Evolutionary conservation across 2,888 invertebrate genomes (phyloP), one percentile per base, ranked within the genome.

Genomic region (Frankliniella intonsa): DNA sequence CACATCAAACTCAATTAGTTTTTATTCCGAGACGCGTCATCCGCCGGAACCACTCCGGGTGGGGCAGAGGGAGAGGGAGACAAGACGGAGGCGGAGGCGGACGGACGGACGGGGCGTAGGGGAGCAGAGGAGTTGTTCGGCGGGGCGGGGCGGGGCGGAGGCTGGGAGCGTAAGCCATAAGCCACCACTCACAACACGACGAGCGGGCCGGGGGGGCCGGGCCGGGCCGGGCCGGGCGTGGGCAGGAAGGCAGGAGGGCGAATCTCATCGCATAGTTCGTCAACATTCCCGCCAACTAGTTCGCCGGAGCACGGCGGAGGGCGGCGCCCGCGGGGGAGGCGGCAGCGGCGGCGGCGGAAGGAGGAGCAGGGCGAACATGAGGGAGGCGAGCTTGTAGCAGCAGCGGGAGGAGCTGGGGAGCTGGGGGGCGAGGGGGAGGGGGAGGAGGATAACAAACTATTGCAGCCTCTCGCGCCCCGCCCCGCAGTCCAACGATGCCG

Each of bases 1-100:
- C 69, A 25, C 69, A 76, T 76, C 69, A 76, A 76, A 76, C 69
- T 76, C 69, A 76, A 76, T 76, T 76, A 76, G 69, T 76, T 76
- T 76, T 76, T 76, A 76, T 76, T 76, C 25, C 10, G 22, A 8
- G 25, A 76, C 25, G 69, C 69, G 69, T 76, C 69, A 76, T 22
- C 62, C 62, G 62, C 8, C 62, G 62, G 62, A 62, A 62, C 8
- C 62, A 17, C 62, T 62, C 62, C 55, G 55, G 9, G 14, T 12
- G 5, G 14, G 55, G 51, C 14, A 51, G 51, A 9, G 51, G 51
- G 10, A 11, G 51, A 9, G 51, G 51, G 10, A 14, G 51, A 11
- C 9, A 14, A 9, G 14, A 51, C 51, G 51, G 51, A 9, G 51
- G 51, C 51, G 51, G 9, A 11, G 14, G 51, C 51, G 51, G 51